Conservation (phyloP, 2,797 vertebrate species). For the Buceros bicornis region DNA sequence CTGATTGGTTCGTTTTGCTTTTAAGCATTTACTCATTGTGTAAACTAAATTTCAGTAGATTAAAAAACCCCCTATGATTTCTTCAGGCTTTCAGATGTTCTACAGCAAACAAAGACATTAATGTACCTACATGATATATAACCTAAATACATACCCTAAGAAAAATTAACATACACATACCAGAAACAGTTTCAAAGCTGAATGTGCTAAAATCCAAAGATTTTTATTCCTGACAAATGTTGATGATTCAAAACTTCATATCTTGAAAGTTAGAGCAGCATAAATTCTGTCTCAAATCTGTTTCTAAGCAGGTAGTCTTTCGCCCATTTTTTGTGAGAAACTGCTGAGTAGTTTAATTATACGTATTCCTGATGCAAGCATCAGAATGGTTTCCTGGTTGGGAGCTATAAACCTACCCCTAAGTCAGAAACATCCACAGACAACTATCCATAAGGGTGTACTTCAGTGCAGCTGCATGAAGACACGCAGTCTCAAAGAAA, state of each 20-base stretch:
- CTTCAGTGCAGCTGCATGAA: neutral
- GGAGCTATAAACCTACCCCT: neutral
- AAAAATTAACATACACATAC: neutral
- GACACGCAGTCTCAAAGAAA: neutral
- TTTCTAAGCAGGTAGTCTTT: neutral
- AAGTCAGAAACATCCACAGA: neutral
- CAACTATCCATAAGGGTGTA: neutral
- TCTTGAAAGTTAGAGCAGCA: neutral
- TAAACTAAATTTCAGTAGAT: neutral
- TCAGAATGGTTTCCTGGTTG: neutral
- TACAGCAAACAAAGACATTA: neutral
- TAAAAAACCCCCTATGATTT: neutral
- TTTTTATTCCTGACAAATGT: neutral
- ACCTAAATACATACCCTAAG: neutral
- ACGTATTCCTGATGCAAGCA: neutral
- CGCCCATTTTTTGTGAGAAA: neutral
- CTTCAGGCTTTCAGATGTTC: neutral
- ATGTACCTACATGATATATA: neutral
- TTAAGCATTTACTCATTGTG: neutral
- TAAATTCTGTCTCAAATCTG: neutral
- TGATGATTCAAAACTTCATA: accelerated
- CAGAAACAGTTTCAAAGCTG: neutral
- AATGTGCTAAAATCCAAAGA: neutral
- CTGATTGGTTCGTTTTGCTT: neutral
- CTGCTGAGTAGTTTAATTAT: neutral